Evolutionary conservation across 2,888 invertebrate genomes (phyloP), one percentile per base, ranked within the genome.

Genomic region (Protophormia terraenovae): DNA sequence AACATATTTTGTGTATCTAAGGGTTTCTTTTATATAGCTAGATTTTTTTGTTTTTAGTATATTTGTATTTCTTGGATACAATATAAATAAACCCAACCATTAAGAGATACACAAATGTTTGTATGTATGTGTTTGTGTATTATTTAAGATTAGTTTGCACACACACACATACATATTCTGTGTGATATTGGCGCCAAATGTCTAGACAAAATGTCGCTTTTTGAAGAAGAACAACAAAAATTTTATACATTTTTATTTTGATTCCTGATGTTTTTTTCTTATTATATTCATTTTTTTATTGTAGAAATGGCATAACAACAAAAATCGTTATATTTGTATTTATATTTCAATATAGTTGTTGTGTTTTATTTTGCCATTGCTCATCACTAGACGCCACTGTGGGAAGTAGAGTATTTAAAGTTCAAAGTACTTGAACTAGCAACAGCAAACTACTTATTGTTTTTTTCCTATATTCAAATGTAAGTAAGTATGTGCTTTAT

Each of bases 181-280:
- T n/a, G n/a, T 53, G 79, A 67, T 64, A 71, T 58, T 88, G 89
- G 89, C 89, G 89, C 87, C 89, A 86, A 85, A 78, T 86, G 89
- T 89, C 89, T 89, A 89, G 89, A 89, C 89, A 87, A 83, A 67
- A 72, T 88, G 89, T 86, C 89, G 89, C 88, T 69, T 38, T 79
- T 41, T 58, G 19, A 47, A 50, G 58, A 14, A 1, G 7, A 60
- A 67, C 29, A 53, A 58, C 45, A 55, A 66, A 47, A 72, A n/a
- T 41, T 32, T 58, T 55, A 16, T 45, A 12, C 32, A 24, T n/a
- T 75, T 73, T 35, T 38, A 10, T 69, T 84, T 81, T 81, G 80
- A 82, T 75, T 85, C 75, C 83, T 77, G 71, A 41, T 80, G 55
- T 41, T 10, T 14, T 19, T 10, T 16, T 3, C 12, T 35, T 27